Base-by-base conservation (phyloP, 2,113 vertebrate species). In the Onychostoma macrolepis region DNA sequence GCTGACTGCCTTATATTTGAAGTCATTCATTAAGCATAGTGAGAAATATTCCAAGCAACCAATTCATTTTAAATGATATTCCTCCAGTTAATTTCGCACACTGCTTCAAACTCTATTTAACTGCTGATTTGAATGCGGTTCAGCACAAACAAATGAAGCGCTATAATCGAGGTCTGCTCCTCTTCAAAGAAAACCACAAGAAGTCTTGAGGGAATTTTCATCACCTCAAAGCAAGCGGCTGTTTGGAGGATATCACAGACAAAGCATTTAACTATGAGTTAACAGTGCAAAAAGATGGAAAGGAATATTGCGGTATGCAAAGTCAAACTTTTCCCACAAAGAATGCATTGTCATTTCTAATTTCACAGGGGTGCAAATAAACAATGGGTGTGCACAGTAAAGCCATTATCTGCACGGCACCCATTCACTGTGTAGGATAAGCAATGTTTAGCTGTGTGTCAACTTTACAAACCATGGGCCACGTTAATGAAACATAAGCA, bases 1-100 rank as follows among this genome's bases (percentile, higher is more conserved):
- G 86, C 84, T 85, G 71, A 86, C 83, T 87, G 80, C 65, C 63
- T 86, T 53, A 86, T 75, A 81, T 78, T 87, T 86, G 30, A 89
- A 85, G 72, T 85, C 72, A 67, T 87, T 86, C 56, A 86, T 87
- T 90, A 85, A 71, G 85, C 74, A 24, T 26, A 74, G 50, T 61
- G 28, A 80, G 36, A 61, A 84, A 84, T 80, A 87, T 74, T 84
- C 61, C 74, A 45, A 72, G 75, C 26, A 48, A 65, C 26, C 21
- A 21, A 9, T 30, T 36, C 65, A 50, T 41, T 50, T 61, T n/a
- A 19, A 87, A 86, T 48, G 21, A 71, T 45, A 88, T 72, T 76
- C 26, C 28, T 80, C 15, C 17, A 72, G 77, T 77, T 78, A 78
- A 82, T 90, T 89, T 58, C 38, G n/a, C 10, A 45, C 63, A 76